Evolutionary conservation across 2,888 invertebrate species (phyloP).

Genomic region (Galerucella pusilla): DNA sequence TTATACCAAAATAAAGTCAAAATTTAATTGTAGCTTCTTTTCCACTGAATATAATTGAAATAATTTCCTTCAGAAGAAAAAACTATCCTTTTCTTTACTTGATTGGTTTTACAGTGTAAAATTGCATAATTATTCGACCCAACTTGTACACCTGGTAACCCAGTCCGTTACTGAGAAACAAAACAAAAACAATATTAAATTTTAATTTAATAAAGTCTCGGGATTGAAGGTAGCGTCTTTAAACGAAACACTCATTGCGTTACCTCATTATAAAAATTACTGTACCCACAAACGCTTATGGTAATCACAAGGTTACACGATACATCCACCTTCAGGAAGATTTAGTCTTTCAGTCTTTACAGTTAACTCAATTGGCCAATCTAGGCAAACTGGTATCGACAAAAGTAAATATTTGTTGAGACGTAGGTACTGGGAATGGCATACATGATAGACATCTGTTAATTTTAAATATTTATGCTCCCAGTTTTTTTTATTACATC

Average conservation of each 20-base stretch:
- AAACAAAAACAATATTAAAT: conserved; percentile 31
- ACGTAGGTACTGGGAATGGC: background rate
- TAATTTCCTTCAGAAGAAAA: background rate
- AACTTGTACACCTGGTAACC: background rate
- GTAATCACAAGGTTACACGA: conserved; percentile 42
- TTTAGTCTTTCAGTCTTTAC: conserved; percentile 46
- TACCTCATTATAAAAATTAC: conserved; percentile 43
- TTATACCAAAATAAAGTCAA: too few relatives aligned
- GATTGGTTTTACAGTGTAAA: background rate
- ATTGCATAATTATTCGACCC: background rate
- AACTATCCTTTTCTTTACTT: background rate
- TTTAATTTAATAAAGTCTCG: conserved; percentile 31
- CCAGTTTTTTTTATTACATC: too few relatives aligned
- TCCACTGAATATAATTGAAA: too few relatives aligned
- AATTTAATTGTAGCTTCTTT: too few relatives aligned
- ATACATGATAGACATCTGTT: too few relatives aligned
- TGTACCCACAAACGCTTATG: conserved; percentile 45
- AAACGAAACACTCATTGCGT: conserved; percentile 38
- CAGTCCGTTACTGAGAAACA: conserved; percentile 7
- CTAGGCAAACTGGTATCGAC: conserved; percentile 35
- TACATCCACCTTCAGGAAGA: conserved; percentile 47
- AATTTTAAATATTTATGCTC: too few relatives aligned
- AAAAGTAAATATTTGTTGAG: conserved; percentile 39
- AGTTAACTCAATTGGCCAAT: conserved; percentile 46
- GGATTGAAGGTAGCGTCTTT: conserved; percentile 27